phyloP scores from a whole-genome alignment of 2,888 invertebrate genomes.

The Himalopsyche kuldschensis region DNA sequence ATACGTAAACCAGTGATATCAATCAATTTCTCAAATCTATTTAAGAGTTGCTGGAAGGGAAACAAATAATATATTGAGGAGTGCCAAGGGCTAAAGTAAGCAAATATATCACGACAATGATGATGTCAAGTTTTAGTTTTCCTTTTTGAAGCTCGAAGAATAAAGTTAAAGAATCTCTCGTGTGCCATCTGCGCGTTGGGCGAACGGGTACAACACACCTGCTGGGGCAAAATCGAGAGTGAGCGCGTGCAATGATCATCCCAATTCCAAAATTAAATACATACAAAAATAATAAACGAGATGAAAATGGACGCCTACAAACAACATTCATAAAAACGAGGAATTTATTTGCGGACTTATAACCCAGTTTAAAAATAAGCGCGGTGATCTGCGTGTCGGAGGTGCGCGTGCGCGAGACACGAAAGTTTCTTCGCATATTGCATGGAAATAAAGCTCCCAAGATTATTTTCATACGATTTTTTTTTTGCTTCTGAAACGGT shows the following conservation, averaged over 20 bases:
- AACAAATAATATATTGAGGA: no score
- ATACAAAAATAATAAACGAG: constrained; percentile 20
- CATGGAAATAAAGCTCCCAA: background rate
- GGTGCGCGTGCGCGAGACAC: background rate
- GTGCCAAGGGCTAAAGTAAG: no score
- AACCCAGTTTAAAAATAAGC: constrained; percentile 25
- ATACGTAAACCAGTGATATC: no score
- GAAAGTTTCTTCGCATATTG: background rate
- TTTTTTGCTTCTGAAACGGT: background rate
- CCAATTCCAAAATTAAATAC: constrained; percentile 23
- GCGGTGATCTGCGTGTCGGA: background rate
- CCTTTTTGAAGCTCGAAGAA: no score
- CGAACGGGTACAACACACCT: background rate
- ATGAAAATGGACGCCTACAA: constrained; percentile 33
- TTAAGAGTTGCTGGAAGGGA: no score
- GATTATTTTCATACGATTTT: background rate
- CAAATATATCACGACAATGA: no score
- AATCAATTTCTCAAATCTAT: no score
- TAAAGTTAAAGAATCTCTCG: no score
- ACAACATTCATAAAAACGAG: constrained; percentile 29
- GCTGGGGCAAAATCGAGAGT: background rate
- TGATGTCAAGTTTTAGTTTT: no score
- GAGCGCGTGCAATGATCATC: constrained; percentile 5
- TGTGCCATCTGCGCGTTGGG: background rate
- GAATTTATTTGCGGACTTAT: constrained; percentile 31